These are phyloP conservation scores for Platycnemis pennipes DNA, from an alignment of 2,888 invertebrate genomes.

Conservation along the genomic window DNA sequence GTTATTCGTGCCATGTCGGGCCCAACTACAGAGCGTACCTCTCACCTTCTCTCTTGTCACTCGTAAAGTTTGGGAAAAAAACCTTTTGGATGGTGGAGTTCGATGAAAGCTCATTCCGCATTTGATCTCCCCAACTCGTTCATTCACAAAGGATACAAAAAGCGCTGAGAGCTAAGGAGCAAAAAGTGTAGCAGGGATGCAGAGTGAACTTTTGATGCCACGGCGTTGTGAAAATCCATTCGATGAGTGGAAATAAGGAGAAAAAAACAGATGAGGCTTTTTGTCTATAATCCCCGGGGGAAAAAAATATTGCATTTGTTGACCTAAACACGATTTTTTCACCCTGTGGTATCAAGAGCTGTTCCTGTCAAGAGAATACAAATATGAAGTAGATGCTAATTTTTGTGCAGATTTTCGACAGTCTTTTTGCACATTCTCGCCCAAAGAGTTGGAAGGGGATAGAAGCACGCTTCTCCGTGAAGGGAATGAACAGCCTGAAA, in stretches of 20 bases:
- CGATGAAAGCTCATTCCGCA: not conserved
- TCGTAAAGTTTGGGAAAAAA: not conserved
- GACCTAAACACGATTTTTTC: not conserved
- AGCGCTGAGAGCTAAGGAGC: not conserved
- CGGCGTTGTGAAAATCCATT: not conserved
- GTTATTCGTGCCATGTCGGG: not conserved
- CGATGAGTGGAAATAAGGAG: not conserved
- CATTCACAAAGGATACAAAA: not conserved
- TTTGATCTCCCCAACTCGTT: not conserved
- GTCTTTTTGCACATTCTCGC: not conserved
- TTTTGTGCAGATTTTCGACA: not conserved
- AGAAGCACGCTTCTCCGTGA: not conserved
- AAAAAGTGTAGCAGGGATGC: not conserved
- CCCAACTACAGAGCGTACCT: not conserved
- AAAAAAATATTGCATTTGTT: not conserved
- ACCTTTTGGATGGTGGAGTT: not conserved
- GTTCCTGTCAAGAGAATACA: not conserved
- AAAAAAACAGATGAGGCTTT: not conserved
- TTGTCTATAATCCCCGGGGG: not conserved
- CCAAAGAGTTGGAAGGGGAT: not conserved
- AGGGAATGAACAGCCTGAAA: not conserved
- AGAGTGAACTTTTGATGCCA: not conserved
- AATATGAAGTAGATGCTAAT: constrained; percentile 28
- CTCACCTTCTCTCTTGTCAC: not conserved
- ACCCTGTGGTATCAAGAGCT: not conserved